These are phyloP conservation scores for Malachius bipustulatus DNA, from an alignment of 2,888 invertebrate species.

Conservation along the genomic window DNA sequence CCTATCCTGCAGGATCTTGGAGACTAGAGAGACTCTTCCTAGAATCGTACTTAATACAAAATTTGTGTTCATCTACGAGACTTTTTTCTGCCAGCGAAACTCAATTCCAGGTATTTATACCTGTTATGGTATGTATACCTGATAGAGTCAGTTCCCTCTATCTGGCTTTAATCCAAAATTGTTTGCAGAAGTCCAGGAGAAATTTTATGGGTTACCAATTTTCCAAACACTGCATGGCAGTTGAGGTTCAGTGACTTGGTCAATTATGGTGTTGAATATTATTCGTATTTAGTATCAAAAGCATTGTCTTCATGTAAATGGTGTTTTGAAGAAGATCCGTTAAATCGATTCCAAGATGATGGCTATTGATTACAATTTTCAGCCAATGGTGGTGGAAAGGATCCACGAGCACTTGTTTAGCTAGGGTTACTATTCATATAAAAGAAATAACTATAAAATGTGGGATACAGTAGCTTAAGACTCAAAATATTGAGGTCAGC, in stretches of 20 bases:
- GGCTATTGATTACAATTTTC: slow-evolving; percentile 64
- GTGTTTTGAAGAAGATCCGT: slow-evolving; percentile 68
- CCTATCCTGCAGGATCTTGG: too few relatives aligned
- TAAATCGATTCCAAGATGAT: slow-evolving; percentile 66
- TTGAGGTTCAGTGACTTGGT: slow-evolving; percentile 91
- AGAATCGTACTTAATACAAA: too few relatives aligned
- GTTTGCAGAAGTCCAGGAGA: slow-evolving; percentile 61
- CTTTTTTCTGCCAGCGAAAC: slow-evolving; percentile 81
- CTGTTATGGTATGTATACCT: too few relatives aligned
- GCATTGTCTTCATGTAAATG: slow-evolving; percentile 90
- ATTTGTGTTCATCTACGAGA: slow-evolving; percentile 74
- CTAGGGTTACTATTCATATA: too few relatives aligned
- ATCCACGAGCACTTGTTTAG: slow-evolving; percentile 63
- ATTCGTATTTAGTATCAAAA: slow-evolving; percentile 90
- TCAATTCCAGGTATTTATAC: too few relatives aligned
- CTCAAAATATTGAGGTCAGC: too few relatives aligned
- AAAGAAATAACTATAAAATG: too few relatives aligned
- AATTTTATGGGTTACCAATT: slow-evolving; percentile 82
- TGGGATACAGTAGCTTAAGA: too few relatives aligned
- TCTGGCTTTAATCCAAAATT: slow-evolving; percentile 55
- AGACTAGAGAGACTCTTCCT: too few relatives aligned
- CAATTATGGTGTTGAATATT: slow-evolving; percentile 98
- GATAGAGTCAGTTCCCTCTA: slow-evolving; percentile 49
- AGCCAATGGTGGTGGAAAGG: slow-evolving; percentile 77
- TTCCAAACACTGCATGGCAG: slow-evolving; percentile 91